Evolutionary conservation across 2,888 invertebrate genomes (phyloP).

Genomic region (Drosophila greeni): DNA sequence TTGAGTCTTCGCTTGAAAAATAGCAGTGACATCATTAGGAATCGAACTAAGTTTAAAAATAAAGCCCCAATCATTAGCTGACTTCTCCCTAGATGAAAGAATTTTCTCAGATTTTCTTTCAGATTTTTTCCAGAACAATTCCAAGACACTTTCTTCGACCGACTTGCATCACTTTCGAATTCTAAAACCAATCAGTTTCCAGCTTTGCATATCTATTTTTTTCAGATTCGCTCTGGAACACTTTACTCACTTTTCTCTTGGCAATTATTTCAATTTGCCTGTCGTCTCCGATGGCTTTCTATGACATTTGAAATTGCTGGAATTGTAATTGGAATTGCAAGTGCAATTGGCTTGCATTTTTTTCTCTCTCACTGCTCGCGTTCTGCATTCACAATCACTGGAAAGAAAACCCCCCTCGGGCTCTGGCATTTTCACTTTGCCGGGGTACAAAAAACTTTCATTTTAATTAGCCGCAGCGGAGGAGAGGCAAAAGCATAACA

Average conservation of each 20-base stretch:
- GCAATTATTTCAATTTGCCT: constrained; percentile 52
- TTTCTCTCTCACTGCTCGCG: constrained; percentile 34
- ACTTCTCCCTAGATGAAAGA: neutral
- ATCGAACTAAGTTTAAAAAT: neutral
- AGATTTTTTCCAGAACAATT: neutral
- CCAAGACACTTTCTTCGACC: constrained; percentile 26
- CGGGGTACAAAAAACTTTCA: constrained; percentile 61
- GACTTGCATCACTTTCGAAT: constrained; percentile 33
- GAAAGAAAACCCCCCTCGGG: neutral
- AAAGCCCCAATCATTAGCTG: constrained; percentile 1
- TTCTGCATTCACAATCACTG: constrained; percentile 50
- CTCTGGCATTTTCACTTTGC: constrained; percentile 54
- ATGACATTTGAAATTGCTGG: constrained; percentile 51
- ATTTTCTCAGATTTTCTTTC: neutral
- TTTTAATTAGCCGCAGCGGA: constrained; percentile 60
- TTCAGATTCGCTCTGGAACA: constrained; percentile 13
- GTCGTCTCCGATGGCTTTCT: constrained; percentile 52
- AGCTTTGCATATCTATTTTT: constrained; percentile 11
- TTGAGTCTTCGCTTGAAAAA: constrained; percentile 11
- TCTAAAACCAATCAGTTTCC: constrained; percentile 14
- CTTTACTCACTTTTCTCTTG: constrained; percentile 24
- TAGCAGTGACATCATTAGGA: constrained; percentile 25
- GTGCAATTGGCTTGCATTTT: constrained; percentile 29
- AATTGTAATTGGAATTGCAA: constrained; percentile 12
- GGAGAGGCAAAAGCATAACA: constrained; percentile 22